Base-by-base conservation (phyloP, 2,888 invertebrate genomes). In the Myathropa florea region DNA sequence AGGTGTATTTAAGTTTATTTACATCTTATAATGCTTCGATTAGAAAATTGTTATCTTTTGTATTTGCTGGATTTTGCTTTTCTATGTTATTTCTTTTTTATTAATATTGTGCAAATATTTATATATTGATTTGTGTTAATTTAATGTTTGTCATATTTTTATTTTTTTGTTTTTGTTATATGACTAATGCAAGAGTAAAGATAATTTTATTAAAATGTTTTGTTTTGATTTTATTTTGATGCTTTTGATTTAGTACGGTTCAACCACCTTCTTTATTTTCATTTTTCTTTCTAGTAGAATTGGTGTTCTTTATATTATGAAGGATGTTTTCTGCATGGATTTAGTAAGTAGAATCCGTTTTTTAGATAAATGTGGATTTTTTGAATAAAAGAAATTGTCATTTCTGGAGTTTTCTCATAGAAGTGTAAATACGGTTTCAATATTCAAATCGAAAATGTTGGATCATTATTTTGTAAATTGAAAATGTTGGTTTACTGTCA, bases 61-160 rank as follows among this genome's bases (percentile, higher is more conserved):
- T 82, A 85, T 79, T 85, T 86, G 73, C 83, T 85, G 67, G 68
- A 73, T 72, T 82, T 86, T 83, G 78, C 83, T 83, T 85, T 83
- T 75, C 78, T 83, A 78, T 86, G 86, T 86, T 86, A 86, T 86
- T 79, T 86, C 70, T 83, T 86, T 78, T 73, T 83, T 78, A 80
- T 85, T 77, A 86, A 86, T 86, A 86, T 79, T 79, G 86, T 86
- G 86, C 86, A 86, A 86, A 86, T 86, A 86, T 86, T 82, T 85
- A 86, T 83, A 60, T 83, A 79, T 67, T 70, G 83, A 39, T 78
- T 83, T 79, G 86, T 86, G 86, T 86, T 86, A 78, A 86, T 83
- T 83, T 86, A 83, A 86, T 86, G 86, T 86, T 86, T 86, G 79
- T 86, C 86, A 83, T 86, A 85, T 82, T 85, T 85, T 85, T 75